A percentile compares a stretch with the other conserved stretches of the same genome.
These are phyloP conservation scores for Streptopelia turtur DNA, from an alignment of 2,797 vertebrate species.

Conservation along the genomic window DNA sequence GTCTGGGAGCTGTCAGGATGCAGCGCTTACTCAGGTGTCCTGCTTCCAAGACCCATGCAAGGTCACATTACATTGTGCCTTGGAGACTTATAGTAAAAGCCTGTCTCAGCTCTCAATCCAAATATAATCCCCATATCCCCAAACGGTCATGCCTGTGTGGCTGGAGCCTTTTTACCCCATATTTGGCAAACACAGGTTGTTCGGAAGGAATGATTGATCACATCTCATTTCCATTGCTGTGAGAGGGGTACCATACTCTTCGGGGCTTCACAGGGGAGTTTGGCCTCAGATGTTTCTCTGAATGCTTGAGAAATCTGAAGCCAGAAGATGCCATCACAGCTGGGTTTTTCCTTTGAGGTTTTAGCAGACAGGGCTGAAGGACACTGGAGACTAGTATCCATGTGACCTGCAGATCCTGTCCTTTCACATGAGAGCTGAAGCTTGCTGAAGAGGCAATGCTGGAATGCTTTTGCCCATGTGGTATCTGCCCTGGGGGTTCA, in stretches of 20 bases:
- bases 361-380: conserved; percentile 38
- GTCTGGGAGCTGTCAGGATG: conserved; percentile 16
- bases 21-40: background rate
- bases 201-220: background rate
- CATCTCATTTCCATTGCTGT: background rate
- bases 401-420: conserved; percentile 49
- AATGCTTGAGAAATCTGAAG: background rate
- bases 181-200: background rate
- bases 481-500: conserved; percentile 42
- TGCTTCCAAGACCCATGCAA: background rate
- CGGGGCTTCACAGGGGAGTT: background rate
- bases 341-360: conserved; percentile 12
- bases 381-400: conserved; percentile 18
- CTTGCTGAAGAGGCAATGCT: conserved; percentile 55
- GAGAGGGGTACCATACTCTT: background rate
- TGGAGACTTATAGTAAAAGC: background rate
- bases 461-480: conserved; percentile 42
- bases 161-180: background rate
- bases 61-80: background rate
- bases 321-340: background rate
- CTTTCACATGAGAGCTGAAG: conserved; percentile 49
- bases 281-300: background rate
- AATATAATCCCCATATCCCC: background rate
- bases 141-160: accelerated
- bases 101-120: background rate